Percentiles rank a stretch among this genome's conserved stretches.
Evolutionary conservation across 2,888 invertebrate genomes (phyloP).

Genomic region (Chaetogeoica ovagalla): DNA sequence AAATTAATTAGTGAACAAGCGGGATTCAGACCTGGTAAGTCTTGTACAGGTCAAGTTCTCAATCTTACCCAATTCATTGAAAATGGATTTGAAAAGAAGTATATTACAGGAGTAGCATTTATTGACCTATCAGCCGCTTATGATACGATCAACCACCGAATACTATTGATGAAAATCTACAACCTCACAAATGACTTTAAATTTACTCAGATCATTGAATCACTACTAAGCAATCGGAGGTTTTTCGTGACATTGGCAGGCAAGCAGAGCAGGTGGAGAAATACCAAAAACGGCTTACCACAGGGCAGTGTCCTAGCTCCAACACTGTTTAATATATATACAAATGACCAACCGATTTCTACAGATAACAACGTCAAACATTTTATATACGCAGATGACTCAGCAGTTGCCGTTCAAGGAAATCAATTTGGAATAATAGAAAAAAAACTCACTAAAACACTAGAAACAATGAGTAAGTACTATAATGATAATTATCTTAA

Average conservation of each 20-base stretch:
- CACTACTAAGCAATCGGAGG: not conserved
- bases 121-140: slow-evolving; percentile 40
- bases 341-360: slow-evolving; percentile 44
- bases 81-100: not conserved
- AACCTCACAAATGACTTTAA: slow-evolving; percentile 14
- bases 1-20: slow-evolving; percentile 16
- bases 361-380: slow-evolving; percentile 22
- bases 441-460: slow-evolving; percentile 22
- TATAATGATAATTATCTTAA: slow-evolving; percentile 7
- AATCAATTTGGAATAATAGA: not conserved
- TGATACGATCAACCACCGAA: slow-evolving; percentile 29
- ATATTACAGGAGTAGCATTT: slow-evolving; percentile 46
- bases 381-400: slow-evolving; percentile 46
- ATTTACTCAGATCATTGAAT: not conserved
- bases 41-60: not conserved
- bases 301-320: slow-evolving; percentile 36
- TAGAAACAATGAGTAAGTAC: slow-evolving; percentile 5
- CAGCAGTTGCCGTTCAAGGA: slow-evolving; percentile 39
- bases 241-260: slow-evolving; percentile 9
- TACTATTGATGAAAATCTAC: slow-evolving; percentile 41
- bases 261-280: slow-evolving; percentile 1
- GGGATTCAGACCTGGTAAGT: not conserved
- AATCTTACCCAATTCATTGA: not conserved
- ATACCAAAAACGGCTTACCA: slow-evolving; percentile 4
- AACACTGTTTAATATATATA: slow-evolving; percentile 41